Evolutionary conservation across 2,888 invertebrate genomes (phyloP).

Genomic region (Pyrrhosoma nymphula): DNA sequence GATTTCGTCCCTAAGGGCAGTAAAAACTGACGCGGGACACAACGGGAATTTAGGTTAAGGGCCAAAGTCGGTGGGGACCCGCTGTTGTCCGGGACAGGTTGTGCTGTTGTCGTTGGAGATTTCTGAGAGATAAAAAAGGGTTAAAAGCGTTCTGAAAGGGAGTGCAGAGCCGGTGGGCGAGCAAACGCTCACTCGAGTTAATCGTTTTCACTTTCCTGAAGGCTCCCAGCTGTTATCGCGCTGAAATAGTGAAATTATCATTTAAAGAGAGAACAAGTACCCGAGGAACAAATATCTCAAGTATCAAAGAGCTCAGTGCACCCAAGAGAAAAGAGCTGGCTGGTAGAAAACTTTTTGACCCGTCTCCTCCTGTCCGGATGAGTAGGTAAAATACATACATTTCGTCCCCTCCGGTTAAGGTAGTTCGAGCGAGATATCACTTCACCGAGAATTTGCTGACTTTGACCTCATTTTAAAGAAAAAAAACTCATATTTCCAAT

Average conservation of each 20-base stretch:
- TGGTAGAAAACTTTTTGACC: background rate
- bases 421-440: too few species aligned
- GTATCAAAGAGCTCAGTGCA: background rate
- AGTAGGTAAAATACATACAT: too few species aligned
- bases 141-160: background rate
- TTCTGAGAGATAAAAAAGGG: conserved; percentile 28
- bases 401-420: background rate
- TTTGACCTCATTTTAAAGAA: too few species aligned
- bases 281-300: background rate
- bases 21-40: conserved; percentile 25
- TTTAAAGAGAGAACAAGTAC: conserved; percentile 1
- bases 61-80: background rate
- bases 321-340: background rate
- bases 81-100: background rate
- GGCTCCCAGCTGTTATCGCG: background rate
- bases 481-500: too few species aligned
- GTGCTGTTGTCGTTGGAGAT: conserved; percentile 38
- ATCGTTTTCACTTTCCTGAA: background rate
- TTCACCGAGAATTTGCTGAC: too few species aligned
- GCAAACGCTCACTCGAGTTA: background rate
- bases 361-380: background rate
- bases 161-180: background rate
- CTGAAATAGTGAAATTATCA: background rate
- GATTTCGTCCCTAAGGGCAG: conserved; percentile 41
- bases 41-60: conserved; percentile 48